Percentiles rank a stretch among this genome's conserved stretches.
These are phyloP conservation scores for Ptiloglossa arizonensis DNA, from an alignment of 1,140 invertebrate species.

Conservation along the genomic window DNA sequence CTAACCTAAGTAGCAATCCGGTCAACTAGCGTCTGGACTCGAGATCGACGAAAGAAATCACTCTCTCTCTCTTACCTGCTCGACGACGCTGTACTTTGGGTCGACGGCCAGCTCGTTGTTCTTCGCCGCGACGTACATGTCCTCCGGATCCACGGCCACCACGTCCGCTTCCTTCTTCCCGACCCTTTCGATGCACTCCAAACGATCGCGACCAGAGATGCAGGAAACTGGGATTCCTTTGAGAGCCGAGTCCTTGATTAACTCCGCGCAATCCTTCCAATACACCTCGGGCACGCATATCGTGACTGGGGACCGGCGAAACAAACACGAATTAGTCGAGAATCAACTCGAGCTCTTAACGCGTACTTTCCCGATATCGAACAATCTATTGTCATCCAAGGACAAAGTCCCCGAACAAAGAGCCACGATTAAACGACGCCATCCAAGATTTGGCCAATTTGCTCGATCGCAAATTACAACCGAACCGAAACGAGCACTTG, in stretches of 20 bases:
- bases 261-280: constrained; percentile 84
- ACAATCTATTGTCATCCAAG: too few species aligned
- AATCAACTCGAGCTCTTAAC: too few species aligned
- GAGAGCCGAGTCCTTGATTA: constrained; percentile 85
- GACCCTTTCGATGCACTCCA: constrained; percentile 88
- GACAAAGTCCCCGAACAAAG: too few species aligned
- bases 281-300: constrained; percentile 87
- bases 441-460: too few species aligned
- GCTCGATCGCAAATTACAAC: too few species aligned
- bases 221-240: constrained; percentile 85
- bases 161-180: constrained; percentile 90
- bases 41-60: too few species aligned
- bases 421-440: too few species aligned
- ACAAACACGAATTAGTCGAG: not conserved
- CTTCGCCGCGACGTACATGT: constrained; percentile 91
- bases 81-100: constrained; percentile 86
- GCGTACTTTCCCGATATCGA: too few species aligned
- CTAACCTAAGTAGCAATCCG: constrained; percentile 56
- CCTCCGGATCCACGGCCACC: constrained; percentile 90
- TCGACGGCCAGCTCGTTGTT: constrained; percentile 84
- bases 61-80: constrained; percentile 81
- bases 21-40: too few species aligned
- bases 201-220: constrained; percentile 87
- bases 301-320: constrained; percentile 81
- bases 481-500: too few species aligned